These are phyloP conservation scores for Samia ricini DNA, from an alignment of 1,140 invertebrate genomes.

Conservation along the genomic window DNA sequence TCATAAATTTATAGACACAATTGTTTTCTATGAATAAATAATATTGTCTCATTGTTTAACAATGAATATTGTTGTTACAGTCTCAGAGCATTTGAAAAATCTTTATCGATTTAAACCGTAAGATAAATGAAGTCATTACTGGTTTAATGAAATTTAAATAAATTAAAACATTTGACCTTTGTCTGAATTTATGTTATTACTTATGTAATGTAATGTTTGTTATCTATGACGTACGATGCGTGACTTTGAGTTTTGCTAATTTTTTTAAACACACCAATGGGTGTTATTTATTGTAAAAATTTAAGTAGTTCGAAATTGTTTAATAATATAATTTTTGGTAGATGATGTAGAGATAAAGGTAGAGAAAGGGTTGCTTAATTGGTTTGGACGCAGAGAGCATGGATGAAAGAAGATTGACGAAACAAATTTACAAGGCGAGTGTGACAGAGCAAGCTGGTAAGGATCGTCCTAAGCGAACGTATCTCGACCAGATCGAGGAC, in stretches of 20 bases:
- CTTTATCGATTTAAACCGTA: neutral
- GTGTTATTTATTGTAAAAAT: neutral
- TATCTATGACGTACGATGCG: neutral
- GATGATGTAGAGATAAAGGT: too few species aligned
- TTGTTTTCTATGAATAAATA: neutral
- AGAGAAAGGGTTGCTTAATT: too few species aligned
- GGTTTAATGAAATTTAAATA: constrained; percentile 3
- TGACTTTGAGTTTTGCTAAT: neutral
- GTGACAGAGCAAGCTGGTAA: too few species aligned
- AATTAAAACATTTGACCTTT: neutral
- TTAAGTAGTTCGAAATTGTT: neutral
- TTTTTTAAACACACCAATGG: neutral
- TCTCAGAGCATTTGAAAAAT: neutral
- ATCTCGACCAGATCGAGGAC: too few species aligned
- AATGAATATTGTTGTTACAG: neutral
- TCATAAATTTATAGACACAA: neutral
- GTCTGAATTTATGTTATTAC: neutral
- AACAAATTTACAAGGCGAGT: too few species aligned
- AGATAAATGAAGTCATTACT: neutral
- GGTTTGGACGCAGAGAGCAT: too few species aligned
- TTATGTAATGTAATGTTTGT: neutral
- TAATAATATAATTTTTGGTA: neutral
- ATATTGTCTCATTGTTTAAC: neutral
- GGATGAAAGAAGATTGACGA: too few species aligned
- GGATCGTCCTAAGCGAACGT: too few species aligned